Base-by-base conservation (phyloP, 2,888 invertebrate species). In the Acheta domesticus region DNA sequence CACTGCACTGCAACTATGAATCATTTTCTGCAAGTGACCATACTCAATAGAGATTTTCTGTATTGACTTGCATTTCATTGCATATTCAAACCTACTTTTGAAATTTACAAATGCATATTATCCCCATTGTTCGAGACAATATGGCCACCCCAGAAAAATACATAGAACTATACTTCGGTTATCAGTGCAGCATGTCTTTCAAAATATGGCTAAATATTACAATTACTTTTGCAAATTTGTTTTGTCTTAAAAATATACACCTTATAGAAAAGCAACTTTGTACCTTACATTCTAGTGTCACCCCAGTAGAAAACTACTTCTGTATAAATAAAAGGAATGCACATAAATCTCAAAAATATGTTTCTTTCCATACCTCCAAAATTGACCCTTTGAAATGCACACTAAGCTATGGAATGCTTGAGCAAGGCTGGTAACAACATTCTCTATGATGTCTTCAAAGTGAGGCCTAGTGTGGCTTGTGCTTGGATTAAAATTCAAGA, bases 221-320 rank as follows among this genome's bases (percentile, higher is more conserved):
- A 62, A 62, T 19, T 62, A 62, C 62, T 62, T 62, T 62, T 62
- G 16, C 62, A 62, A 36, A 62, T 62, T 62, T 62, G 62, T n/a
- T 62, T 62, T 62, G 14, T 62, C 62, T 62, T 62, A 62, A 62
- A 62, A 62, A 62, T 62, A 62, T 62, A 62, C 62, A 62, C 62
- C 62, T 62, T n/a, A 62, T 62, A 62, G 62, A 62, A 62, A 62
- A 62, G n/a, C 62, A 62, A 62, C 62, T 62, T 62, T 62, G 62
- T 62, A 62, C 62, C 62, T 62, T 62, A 62, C 62, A 19, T 62
- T 62, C 14, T 62, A 62, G n/a, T n/a, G n/a, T 62, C 62, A 62
- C 62, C 62, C 62, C 62, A 19, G 62, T 62, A 62, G 14, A 62
- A 62, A 62, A 62, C 62, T 62, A 62, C 62, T 62, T 62, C n/a